A percentile compares a stretch with the other conserved stretches of the same genome.
phyloP scores from a whole-genome alignment of 2,797 vertebrate genomes.

The Merluccius polli region DNA sequence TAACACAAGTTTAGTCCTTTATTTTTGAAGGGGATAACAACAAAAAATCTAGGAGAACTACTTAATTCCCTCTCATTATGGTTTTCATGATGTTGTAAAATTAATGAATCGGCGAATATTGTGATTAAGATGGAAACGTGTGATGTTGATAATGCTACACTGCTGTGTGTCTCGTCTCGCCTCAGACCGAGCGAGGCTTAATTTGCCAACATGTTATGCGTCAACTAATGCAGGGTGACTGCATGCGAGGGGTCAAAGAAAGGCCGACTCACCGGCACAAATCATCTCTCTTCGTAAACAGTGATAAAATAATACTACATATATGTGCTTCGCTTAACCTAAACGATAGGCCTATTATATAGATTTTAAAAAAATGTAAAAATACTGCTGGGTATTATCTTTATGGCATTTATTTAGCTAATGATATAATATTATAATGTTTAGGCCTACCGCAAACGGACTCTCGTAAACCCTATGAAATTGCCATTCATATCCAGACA shows the following conservation, averaged over 20 bases:
- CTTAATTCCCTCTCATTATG: neutral
- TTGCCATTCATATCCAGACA: neutral
- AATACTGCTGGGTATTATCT: neutral
- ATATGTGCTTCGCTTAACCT: slow-evolving; percentile 36
- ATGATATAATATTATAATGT: neutral
- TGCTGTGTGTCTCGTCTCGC: neutral
- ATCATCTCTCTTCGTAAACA: slow-evolving; percentile 65
- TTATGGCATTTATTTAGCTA: neutral
- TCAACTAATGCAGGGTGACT: slow-evolving; percentile 73
- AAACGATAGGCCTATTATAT: neutral
- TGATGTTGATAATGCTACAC: slow-evolving; percentile 29
- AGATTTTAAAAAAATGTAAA: neutral
- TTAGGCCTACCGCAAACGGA: neutral
- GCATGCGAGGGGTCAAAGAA: slow-evolving; percentile 69
- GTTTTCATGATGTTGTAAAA: neutral
- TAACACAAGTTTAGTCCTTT: slow-evolving; percentile 49
- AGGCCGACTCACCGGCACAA: slow-evolving; percentile 71
- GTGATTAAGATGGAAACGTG: slow-evolving; percentile 19
- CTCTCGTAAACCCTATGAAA: neutral
- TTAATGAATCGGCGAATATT: neutral
- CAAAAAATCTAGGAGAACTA: neutral
- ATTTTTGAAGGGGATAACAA: slow-evolving; percentile 22
- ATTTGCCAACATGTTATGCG: neutral
- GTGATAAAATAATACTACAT: slow-evolving; percentile 58
- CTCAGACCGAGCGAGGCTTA: neutral